Evolutionary conservation across 2,113 vertebrate genomes (phyloP).

Genomic region (Gulo gulo): DNA sequence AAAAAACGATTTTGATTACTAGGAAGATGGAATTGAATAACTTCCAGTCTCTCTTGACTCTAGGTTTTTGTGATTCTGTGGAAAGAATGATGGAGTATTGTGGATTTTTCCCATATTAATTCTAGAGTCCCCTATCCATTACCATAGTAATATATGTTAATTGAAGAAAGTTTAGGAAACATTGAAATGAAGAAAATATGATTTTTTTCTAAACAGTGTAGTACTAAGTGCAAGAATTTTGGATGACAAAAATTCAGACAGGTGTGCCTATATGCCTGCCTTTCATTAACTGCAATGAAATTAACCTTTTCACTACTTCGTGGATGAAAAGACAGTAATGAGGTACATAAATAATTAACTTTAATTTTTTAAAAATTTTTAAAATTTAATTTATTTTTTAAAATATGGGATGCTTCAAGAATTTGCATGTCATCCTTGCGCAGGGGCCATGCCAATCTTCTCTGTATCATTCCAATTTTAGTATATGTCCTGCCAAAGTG

Average conservation of each 20-base stretch:
- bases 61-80: background rate
- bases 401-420: background rate
- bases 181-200: background rate
- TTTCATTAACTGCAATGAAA: background rate
- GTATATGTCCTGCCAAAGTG: background rate
- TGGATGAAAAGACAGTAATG: background rate
- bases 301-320: background rate
- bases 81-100: background rate
- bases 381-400: background rate
- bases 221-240: slow-evolving; percentile 1
- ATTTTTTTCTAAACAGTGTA: background rate
- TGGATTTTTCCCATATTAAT: background rate
- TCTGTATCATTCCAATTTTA: background rate
- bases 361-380: background rate
- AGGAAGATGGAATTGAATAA: background rate
- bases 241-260: background rate
- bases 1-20: background rate
- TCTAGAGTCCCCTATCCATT: background rate
- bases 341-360: background rate
- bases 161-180: background rate
- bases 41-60: background rate
- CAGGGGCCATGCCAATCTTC: background rate
- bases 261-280: background rate
- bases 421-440: background rate
- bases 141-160: background rate